Base-by-base conservation (phyloP, 2,888 invertebrate genomes). In the Tipula helvola region DNA sequence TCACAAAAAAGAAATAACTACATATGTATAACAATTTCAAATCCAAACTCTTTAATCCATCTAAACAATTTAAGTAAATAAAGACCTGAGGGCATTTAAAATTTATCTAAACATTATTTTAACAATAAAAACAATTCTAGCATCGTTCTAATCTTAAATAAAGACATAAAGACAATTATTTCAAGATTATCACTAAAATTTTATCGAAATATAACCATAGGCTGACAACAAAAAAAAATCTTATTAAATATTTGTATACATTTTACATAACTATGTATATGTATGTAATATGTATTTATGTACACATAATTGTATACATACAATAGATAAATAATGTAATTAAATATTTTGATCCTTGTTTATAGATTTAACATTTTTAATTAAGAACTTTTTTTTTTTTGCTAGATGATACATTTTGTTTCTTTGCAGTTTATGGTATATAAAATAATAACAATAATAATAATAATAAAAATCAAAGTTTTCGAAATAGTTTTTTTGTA, bases 391-490 rank as follows among this genome's bases (percentile, higher is more conserved):
- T 57, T 44, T 0, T 52, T 4, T 2, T n/a, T 57, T n/a, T 57
- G 16, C 5, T 16, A 16, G 44, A 44, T 3, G 10, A 44, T 44
- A 7, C 5, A 39, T 44, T 10, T 44, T 44, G 44, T 44, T n/a
- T n/a, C 52, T 5, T 52, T 52, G 52, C 52, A 52, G 52, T 52
- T 4, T 1, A 44, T 44, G 10, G 7, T 44, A 44, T 44, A 44
- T 8, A 16, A 52, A 52, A 47, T 4, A 52, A 4, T 5, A 13
- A n/a, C 8, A 16, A 57, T 7, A 57, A 57, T 57, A 57, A 28
- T 71, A 71, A 71, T 10, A 71, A 71, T 71, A 71, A 71, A 71
- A 87, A 89, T 90, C 90, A 91, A 91, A 91, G 91, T 90, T 91
- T 91, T 90, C 91, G 90, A 91, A 90, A 71, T 71, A 71, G 18